These are phyloP conservation scores for Paraescarpia echinospica DNA, from an alignment of 1,140 invertebrate species.

Conservation along the genomic window DNA sequence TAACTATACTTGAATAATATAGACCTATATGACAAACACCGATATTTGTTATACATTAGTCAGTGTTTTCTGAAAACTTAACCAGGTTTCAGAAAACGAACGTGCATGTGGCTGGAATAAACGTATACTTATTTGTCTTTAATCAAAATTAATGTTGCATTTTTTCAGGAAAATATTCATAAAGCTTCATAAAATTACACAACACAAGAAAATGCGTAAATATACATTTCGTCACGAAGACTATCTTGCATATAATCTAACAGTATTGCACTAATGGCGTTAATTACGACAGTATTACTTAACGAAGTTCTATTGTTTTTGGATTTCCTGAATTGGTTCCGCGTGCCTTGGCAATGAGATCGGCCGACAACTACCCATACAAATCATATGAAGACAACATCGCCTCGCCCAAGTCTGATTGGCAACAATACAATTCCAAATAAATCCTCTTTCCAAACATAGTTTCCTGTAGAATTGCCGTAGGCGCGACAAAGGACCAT, in stretches of 20 bases:
- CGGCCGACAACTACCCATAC: background rate
- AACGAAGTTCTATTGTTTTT: too few relatives aligned
- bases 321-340: too few relatives aligned
- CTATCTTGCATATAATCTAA: background rate
- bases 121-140: background rate
- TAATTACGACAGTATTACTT: too few relatives aligned
- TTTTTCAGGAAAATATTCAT: background rate
- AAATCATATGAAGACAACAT: background rate
- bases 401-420: too few relatives aligned
- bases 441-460: background rate
- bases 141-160: background rate
- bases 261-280: background rate
- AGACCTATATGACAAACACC: too few relatives aligned
- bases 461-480: background rate
- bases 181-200: too few relatives aligned
- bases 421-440: background rate
- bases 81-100: background rate
- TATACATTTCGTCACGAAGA: background rate
- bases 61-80: background rate
- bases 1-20: too few relatives aligned
- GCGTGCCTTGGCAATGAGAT: background rate
- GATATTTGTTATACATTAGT: too few relatives aligned
- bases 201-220: background rate
- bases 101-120: background rate
- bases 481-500: background rate